phyloP scores from a whole-genome alignment of 2,113 vertebrate species.

The Atherinomorus stipes region DNA sequence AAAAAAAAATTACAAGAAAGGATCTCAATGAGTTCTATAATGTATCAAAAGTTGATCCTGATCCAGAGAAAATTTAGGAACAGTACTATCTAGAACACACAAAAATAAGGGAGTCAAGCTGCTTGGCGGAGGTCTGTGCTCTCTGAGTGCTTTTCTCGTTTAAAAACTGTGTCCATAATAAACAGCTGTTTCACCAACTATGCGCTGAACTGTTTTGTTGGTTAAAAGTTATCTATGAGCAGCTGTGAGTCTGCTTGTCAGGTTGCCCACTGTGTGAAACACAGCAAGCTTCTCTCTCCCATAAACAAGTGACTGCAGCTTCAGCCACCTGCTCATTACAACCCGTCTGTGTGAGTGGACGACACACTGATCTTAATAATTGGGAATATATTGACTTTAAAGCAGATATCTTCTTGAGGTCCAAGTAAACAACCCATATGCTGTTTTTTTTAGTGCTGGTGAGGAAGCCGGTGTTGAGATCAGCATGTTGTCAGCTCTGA shows the following conservation, averaged over 20 bases:
- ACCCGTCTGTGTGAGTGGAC: neutral
- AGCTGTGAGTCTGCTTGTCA: constrained; percentile 35
- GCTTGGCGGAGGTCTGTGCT: no score
- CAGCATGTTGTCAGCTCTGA: neutral
- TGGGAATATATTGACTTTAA: neutral
- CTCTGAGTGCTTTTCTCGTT: no score
- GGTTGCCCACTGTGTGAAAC: constrained; percentile 24
- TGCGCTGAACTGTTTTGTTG: constrained; percentile 13
- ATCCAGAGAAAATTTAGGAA: no score
- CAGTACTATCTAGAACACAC: no score
- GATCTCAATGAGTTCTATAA: no score
- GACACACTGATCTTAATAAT: neutral
- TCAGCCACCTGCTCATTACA: neutral
- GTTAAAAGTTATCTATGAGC: constrained; percentile 39
- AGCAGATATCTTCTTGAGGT: neutral
- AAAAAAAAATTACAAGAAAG: no score
- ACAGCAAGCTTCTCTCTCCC: constrained; percentile 7
- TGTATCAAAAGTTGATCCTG: no score
- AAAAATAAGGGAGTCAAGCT: no score
- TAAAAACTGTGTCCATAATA: constrained; percentile 3
- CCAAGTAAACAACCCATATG: neutral
- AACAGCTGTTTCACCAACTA: constrained; percentile 21
- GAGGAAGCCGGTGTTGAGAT: neutral
- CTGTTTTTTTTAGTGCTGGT: neutral
- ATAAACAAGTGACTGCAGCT: constrained; percentile 18